Evolutionary conservation across 2,113 vertebrate genomes (phyloP).

Genomic region (Xiphorhynchus elegans): DNA sequence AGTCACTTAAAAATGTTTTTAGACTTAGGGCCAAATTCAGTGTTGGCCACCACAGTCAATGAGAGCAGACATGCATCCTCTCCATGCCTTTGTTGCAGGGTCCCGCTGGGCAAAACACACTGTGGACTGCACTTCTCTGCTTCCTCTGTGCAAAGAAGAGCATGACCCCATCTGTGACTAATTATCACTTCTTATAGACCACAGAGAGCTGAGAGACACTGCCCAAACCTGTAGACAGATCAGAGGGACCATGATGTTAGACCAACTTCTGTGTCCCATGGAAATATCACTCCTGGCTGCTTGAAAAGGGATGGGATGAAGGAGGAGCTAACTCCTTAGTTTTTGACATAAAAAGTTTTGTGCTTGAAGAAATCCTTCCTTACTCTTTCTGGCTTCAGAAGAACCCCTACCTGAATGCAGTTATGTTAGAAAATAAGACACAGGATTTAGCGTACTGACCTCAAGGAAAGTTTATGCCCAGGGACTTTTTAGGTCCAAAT

Average conservation of each 20-base stretch:
- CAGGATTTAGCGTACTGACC: background rate
- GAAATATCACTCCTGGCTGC: background rate
- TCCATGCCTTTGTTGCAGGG: background rate
- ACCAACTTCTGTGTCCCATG: background rate
- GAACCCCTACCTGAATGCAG: background rate
- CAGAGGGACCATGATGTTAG: background rate
- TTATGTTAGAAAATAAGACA: background rate
- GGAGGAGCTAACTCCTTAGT: background rate
- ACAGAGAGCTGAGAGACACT: background rate
- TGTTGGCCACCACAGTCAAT: background rate
- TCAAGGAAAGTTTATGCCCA: background rate
- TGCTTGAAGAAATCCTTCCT: background rate
- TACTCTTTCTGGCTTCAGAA: background rate
- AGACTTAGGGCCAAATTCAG: conserved; percentile 40
- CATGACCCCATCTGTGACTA: background rate
- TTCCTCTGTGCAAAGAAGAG: conserved; percentile 1
- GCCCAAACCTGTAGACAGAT: background rate
- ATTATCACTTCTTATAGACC: conserved; percentile 45
- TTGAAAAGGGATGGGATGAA: background rate
- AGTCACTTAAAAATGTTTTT: conserved; percentile 59
- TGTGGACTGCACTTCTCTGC: background rate
- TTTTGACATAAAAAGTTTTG: background rate
- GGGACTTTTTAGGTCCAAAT: background rate
- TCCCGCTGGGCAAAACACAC: background rate
- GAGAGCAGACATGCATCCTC: background rate